Evolutionary conservation across 2,113 vertebrate genomes (phyloP), one percentile per base, ranked within the genome.

Genomic region (Ammospiza caudacuta): DNA sequence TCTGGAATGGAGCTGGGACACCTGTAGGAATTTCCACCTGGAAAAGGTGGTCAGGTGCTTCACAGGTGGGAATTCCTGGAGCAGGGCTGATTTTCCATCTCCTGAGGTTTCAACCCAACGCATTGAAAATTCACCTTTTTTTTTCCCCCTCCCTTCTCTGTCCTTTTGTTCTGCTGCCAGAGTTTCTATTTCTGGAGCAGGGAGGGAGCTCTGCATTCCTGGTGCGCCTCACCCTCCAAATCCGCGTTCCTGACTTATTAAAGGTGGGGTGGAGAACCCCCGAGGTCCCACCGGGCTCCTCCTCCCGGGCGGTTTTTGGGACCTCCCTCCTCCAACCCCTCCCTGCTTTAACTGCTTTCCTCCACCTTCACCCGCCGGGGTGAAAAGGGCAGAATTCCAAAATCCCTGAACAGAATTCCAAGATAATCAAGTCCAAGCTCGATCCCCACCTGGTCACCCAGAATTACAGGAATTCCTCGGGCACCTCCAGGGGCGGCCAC

Each of bases 351-450:
- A 6, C 27, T 31, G 44, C 44, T 37, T 9, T 6, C 28, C 58
- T 51, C 12, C 74, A 1, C 58, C 75, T n/a, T 33, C 59, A 5
- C 28, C 46, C 5, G 35, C 6, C 3, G 73, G 11, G 46, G 11
- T 12, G 4, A 52, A 52, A 64, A n/a, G 29, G 29, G 18, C 14
- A 4, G 37, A 64, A 78, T 63, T 28, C 59, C 59, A 9, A 7
- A 7, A 78, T 63, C 17, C 17, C 12, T 4, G 41, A 12, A 17
- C 37, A 37, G 19, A 7, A 3, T 5, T 59, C 55, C 33, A 2
- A 7, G 72, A 9, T 2, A 4, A 5, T 2, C 5, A 11, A 46
- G 33, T 22, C 54, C 41, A 3, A 55, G 23, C 9, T 22, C 2
- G 2, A 9, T 31, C 15, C n/a, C n/a, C 18, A 9, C 25, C n/a